Evolutionary conservation across 2,797 vertebrate genomes (phyloP).

Genomic region (Lophius americanus): DNA sequence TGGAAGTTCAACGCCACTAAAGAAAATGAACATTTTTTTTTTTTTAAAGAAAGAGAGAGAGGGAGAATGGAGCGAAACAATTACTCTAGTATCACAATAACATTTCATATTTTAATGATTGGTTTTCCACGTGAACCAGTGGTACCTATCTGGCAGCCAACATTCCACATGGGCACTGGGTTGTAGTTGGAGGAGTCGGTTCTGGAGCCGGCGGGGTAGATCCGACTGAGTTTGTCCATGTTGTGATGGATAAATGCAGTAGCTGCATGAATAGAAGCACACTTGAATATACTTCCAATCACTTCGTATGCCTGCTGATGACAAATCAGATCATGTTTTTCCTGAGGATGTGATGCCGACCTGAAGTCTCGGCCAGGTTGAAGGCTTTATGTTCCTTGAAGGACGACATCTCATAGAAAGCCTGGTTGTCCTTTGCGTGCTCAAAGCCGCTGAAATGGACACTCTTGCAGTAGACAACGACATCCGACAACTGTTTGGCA

Average conservation of each 20-base stretch:
- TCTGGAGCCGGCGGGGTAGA: slow-evolving; percentile 93
- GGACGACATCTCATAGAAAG: slow-evolving; percentile 94
- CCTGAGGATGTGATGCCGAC: slow-evolving; percentile 63
- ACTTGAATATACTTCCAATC: background rate
- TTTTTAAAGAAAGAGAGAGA: slow-evolving; percentile 8
- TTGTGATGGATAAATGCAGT: slow-evolving; percentile 88
- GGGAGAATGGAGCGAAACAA: background rate
- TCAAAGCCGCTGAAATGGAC: slow-evolving; percentile 92
- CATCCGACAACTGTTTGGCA: slow-evolving; percentile 89
- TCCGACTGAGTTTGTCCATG: slow-evolving; percentile 89
- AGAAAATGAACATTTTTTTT: slow-evolving; percentile 3
- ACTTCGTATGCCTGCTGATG: background rate
- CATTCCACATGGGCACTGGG: slow-evolving; percentile 93
- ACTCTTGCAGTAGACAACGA: slow-evolving; percentile 96
- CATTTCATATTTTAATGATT: background rate
- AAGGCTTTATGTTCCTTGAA: slow-evolving; percentile 90
- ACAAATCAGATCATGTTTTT: background rate
- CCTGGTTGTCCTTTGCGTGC: slow-evolving; percentile 77
- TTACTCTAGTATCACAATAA: background rate
- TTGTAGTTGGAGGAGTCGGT: slow-evolving; percentile 97
- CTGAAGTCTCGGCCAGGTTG: slow-evolving; percentile 86
- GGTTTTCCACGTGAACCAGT: background rate
- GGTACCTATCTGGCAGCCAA: slow-evolving; percentile 87
- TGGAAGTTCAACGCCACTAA: slow-evolving; percentile 98
- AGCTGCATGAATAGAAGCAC: slow-evolving; percentile 60